A percentile compares a stretch with the other conserved stretches of the same genome.
These are phyloP conservation scores for Patella ulyssiponensis DNA, from an alignment of 2,888 invertebrate genomes.

Conservation along the genomic window DNA sequence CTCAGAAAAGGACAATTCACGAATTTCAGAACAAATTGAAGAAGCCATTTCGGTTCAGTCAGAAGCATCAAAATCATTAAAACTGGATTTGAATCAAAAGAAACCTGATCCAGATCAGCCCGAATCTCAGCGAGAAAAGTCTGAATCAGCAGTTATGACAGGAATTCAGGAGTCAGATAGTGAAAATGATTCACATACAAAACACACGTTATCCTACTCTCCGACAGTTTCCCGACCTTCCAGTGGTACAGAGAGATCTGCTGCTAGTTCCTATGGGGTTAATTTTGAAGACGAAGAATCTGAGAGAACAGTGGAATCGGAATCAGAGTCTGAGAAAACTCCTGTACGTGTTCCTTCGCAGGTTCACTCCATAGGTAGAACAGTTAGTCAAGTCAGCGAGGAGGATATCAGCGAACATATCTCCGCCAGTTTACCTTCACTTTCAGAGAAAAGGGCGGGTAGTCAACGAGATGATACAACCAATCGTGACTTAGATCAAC, in stretches of 20 bases:
- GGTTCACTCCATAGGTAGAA: slow-evolving; percentile 12
- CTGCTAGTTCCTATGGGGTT: slow-evolving; percentile 34
- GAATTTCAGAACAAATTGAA: slow-evolving; percentile 57
- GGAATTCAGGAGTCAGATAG: slow-evolving; percentile 47
- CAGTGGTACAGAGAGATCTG: slow-evolving; percentile 50
- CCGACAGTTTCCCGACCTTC: slow-evolving; percentile 51
- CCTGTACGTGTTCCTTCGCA: slow-evolving; percentile 33
- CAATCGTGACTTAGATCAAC: slow-evolving; percentile 22
- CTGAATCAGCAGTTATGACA: slow-evolving; percentile 21
- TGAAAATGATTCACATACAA: slow-evolving; percentile 43
- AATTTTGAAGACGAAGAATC: slow-evolving; percentile 36
- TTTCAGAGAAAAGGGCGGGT: slow-evolving; percentile 47
- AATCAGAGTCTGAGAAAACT: slow-evolving; percentile 47
- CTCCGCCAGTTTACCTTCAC: slow-evolving; percentile 42
- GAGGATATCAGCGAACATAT: slow-evolving; percentile 49
- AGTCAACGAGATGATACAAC: slow-evolving; percentile 27
- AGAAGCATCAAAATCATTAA: slow-evolving; percentile 36
- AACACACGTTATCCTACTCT: slow-evolving; percentile 40
- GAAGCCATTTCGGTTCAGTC: slow-evolving; percentile 43
- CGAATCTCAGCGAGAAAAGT: background rate
- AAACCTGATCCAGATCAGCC: background rate
- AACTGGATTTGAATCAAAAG: slow-evolving; percentile 34
- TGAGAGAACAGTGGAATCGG: slow-evolving; percentile 36
- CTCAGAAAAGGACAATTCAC: slow-evolving; percentile 18
- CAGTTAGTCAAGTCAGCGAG: slow-evolving; percentile 29